Evolutionary conservation across 2,888 invertebrate species (phyloP).

Genomic region (Chirona hameri): DNA sequence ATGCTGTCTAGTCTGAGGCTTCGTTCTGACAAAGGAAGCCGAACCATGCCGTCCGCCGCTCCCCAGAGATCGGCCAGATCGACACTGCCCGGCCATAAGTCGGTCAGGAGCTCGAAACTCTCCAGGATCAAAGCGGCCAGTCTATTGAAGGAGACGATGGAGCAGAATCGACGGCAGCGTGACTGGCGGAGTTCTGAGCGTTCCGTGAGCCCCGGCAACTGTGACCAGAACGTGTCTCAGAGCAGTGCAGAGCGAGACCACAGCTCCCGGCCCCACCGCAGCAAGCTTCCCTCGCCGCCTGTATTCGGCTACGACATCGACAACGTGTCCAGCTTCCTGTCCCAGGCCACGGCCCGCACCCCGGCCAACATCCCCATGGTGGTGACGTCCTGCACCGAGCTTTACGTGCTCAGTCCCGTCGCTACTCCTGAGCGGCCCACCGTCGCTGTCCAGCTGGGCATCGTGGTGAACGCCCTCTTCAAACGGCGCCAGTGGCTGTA

Average conservation of each 20-base stretch:
- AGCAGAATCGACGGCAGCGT: too few species aligned
- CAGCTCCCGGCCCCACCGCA: neutral
- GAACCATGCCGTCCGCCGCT: too few species aligned
- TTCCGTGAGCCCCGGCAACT: too few species aligned
- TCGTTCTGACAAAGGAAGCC: too few species aligned
- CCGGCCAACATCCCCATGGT: slow-evolving; percentile 84
- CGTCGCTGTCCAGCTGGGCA: slow-evolving; percentile 67
- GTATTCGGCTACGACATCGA: slow-evolving; percentile 73
- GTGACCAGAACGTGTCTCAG: too few species aligned
- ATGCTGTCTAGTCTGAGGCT: neutral
- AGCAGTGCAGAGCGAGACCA: neutral
- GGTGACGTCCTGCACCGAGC: slow-evolving; percentile 58
- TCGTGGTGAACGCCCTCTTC: slow-evolving; percentile 81
- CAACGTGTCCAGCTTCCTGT: slow-evolving; percentile 72
- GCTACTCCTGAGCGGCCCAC: slow-evolving; percentile 54
- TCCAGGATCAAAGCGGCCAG: too few species aligned
- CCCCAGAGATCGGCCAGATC: too few species aligned
- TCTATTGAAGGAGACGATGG: too few species aligned
- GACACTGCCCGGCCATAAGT: too few species aligned
- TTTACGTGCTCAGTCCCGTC: slow-evolving; percentile 39
- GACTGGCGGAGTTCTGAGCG: too few species aligned
- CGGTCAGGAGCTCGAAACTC: too few species aligned
- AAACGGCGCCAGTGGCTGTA: slow-evolving; percentile 81
- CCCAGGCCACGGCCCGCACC: slow-evolving; percentile 69
- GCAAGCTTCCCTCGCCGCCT: slow-evolving; percentile 27